phyloP scores from a whole-genome alignment of 2,888 invertebrate genomes.

The Axea sp. region DNA sequence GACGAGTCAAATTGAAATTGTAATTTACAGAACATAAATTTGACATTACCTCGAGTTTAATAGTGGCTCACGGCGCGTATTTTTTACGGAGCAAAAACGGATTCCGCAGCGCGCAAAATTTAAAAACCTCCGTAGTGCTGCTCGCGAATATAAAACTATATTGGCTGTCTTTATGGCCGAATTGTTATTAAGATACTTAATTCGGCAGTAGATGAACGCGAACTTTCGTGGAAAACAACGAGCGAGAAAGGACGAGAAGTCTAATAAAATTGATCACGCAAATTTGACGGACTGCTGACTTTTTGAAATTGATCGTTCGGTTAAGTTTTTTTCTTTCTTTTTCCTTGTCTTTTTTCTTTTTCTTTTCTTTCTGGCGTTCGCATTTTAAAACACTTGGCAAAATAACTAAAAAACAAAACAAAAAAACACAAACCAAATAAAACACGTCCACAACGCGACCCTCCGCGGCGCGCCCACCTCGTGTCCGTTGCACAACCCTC shows the following conservation, averaged over 20 bases:
- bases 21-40: slow-evolving; percentile 53
- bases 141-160: slow-evolving; percentile 26
- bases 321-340: too few relatives aligned
- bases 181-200: slow-evolving; percentile 34
- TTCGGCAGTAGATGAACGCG: slow-evolving; percentile 4
- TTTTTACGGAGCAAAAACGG: slow-evolving; percentile 35
- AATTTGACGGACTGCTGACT: too few relatives aligned
- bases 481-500: too few relatives aligned
- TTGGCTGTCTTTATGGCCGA: slow-evolving; percentile 36
- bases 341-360: too few relatives aligned
- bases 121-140: slow-evolving; percentile 20
- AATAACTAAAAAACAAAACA: too few relatives aligned
- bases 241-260: neutral
- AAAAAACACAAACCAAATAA: too few relatives aligned
- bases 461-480: too few relatives aligned
- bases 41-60: slow-evolving; percentile 42
- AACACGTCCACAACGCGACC: too few relatives aligned
- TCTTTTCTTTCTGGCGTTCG: too few relatives aligned
- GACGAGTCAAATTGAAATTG: slow-evolving; percentile 48
- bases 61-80: slow-evolving; percentile 21
- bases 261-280: neutral
- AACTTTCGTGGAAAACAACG: slow-evolving; percentile 20
- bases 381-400: too few relatives aligned
- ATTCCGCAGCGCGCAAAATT: slow-evolving; percentile 25
- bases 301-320: too few relatives aligned